Base-by-base conservation (phyloP, 2,888 invertebrate genomes). In the Barypeithes pellucidus region DNA sequence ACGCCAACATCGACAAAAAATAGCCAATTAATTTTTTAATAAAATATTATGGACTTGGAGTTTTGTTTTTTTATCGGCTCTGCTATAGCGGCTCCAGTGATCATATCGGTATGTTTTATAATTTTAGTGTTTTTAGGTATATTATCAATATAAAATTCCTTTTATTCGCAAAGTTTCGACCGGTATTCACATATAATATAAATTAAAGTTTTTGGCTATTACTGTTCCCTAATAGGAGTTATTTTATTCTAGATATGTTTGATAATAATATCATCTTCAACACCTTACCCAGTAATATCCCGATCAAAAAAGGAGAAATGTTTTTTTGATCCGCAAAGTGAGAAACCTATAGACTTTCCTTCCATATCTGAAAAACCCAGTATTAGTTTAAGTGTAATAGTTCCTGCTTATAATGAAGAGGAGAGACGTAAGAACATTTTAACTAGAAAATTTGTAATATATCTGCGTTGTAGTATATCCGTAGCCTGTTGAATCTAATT, bases 361-460 rank as follows among this genome's bases (percentile, higher is more conserved):
- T 90, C 90, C 60, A 87, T 97, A 62, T 86, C 89, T 70, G 95
- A 96, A 75, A 84, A 88, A 24, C 89, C 92, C 66, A 89, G 90
- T 76, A 82, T 96, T 39, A 90, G 94, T 83, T 88, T 99, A 67
- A 96, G 96, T 86, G 94, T 99, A 3, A 90, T 99, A 79, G 92
- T 99, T 75, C 99, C 99, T 62, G 98, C 99, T 7, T 99, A 96
- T 85, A 96, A 99, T 89, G 99, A 99, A 88, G 94, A 97, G 87
- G 87, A 91, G 76, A 90, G 98, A 88, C 88, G 97, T 97, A 90
- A 90, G 91, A 29, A 83, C 16, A 52, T 63, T 24, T 47, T 5
- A 22, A 60, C 1, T 2, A 14, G 0, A 20, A 7, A 60, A 16
- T 5, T 14, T 20, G 14, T 22, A 22, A 63, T 66, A n/a, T n/a